Evolutionary conservation across 2,113 vertebrate species (phyloP), one percentile per base, ranked within the genome.

Genomic region (Notothenia coriiceps): DNA sequence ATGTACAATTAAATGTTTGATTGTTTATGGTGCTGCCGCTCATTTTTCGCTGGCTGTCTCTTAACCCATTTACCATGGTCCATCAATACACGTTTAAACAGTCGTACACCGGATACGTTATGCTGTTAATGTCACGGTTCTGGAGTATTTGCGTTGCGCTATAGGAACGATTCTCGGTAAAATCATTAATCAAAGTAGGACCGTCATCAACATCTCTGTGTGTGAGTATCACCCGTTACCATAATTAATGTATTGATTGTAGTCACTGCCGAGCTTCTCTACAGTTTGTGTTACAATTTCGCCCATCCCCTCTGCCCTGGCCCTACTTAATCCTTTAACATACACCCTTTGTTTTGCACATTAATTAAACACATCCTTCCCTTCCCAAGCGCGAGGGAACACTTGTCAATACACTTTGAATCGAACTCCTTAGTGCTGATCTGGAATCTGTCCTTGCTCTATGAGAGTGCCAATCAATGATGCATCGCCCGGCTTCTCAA

Each of bases 211-310:
- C 89, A 83, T 84, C 55, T 51, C 76, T 40, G 55, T 25, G 82
- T 40, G 55, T 62, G 76, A 90, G 90, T 86, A 89, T 85, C 80
- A 84, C 82, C 85, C 83, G n/a, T 78, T 11, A 33, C 63, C 70
- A 65, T 83, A 88, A 91, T 94, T 89, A 89, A 90, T 84, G 60
- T 80, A 94, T 94, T 65, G 91, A 93, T 92, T 79, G 68, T 20
- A 49, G 83, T 76, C 73, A 13, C 61, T 18, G 77, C 65, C 77
- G 75, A 70, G 67, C 66, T 78, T 79, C 22, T 66, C 54, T 46
- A 66, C 74, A 49, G 74, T 82, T 79, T 68, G 56, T 68, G 65
- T 82, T 75, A 76, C 66, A 46, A 10, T 73, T 82, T 46, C 63
- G 52, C 63, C 59, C 59, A 43, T 74, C 68, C 25, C 55, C 55